Base-by-base conservation (phyloP, 2,888 invertebrate species). In the Trichogramma evanescens region DNA sequence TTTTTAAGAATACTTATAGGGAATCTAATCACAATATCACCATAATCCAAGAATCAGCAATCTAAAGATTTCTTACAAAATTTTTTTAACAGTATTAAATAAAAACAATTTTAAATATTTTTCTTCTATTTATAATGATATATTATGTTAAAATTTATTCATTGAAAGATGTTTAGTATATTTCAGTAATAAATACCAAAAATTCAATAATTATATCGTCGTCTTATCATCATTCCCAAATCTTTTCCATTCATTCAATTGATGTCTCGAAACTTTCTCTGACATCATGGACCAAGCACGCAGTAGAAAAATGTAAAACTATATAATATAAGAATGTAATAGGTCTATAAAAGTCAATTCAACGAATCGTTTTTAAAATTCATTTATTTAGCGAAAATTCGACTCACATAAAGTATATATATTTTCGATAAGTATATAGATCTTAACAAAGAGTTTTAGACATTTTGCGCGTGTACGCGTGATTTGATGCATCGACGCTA, bases 161-260 rank as follows among this genome's bases (percentile, higher is more conserved):
- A 64, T 60, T 60, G 62, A 62, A 59, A 64, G 57, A 64, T 64
- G 52, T 58, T 64, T 59, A 60, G 57, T 62, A 64, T 64, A 64
- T 64, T 64, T 64, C 64, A 64, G 50, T 62, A 64, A 64, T 64
- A 64, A 64, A 64, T 64, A 64, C 61, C 62, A 62, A 64, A 63
- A 63, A 64, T 59, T 57, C 46, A 54, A 55, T 60, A 62, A 50
- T 56, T 58, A 54, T 46, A 10, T n/a, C 5, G 48, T 3, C 48
- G 5, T 48, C 10, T 10, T 5, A 48, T 48, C 13, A 13, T 10
- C 1, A 13, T 4, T 13, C 10, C 5, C 6, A 48, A 48, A 6
- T 51, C 43, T 49, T 7, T 45, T 9, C n/a, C 13, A 4, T 44
- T 26, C 6, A n/a, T 46, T 5, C n/a, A 48, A 46, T 13, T 48